Evolutionary conservation across 1,140 invertebrate species (phyloP), one percentile per base, ranked within the genome.

Genomic region (Mycetomoellerius zeteki): DNA sequence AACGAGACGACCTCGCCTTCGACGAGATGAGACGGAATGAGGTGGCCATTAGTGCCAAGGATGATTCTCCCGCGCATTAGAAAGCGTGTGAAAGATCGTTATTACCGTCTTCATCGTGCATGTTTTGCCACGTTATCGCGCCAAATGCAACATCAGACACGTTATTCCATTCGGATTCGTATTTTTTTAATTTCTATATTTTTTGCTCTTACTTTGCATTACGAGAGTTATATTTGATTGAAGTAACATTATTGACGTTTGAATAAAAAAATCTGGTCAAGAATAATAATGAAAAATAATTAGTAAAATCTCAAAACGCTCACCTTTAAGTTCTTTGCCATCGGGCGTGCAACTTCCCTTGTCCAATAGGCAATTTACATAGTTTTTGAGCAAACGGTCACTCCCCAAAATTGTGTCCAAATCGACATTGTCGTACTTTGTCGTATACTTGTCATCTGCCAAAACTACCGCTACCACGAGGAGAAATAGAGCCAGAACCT

Each of bases 341-440:
- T 98, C 97, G 30, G 97, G 95, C 3, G 96, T 97, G 94, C 97
- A 98, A 37, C 96, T 89, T 37, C 90, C 96, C 7, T 96, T 97
- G 24, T 96, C 96, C 88, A 98, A 85, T 1, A 98, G 88, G 92
- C 97, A 98, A 87, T 97, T 96, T 16, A 96, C 94, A 90, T 98
- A 98, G 80, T 96, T 97, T 8, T 94, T 95, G 12, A 98, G 94
- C 27, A 98, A 94, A 67, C 97, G 95, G 4, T 97, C 96, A 86
- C 97, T 98, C 16, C 95, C 94, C 2, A 98, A 93, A 67, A 98
- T 97, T 88, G 97, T 96, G 71, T 97, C 96, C 37, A 98, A 30
- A 92, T 98, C 95, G 58, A 98, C 94, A 90, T 97, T 97, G 93
- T 98, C 97, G 91, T 97, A 98, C 92, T 97, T 98, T 47, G 96